phyloP scores from a whole-genome alignment of 1,140 invertebrate species.

The Aethina tumida region DNA sequence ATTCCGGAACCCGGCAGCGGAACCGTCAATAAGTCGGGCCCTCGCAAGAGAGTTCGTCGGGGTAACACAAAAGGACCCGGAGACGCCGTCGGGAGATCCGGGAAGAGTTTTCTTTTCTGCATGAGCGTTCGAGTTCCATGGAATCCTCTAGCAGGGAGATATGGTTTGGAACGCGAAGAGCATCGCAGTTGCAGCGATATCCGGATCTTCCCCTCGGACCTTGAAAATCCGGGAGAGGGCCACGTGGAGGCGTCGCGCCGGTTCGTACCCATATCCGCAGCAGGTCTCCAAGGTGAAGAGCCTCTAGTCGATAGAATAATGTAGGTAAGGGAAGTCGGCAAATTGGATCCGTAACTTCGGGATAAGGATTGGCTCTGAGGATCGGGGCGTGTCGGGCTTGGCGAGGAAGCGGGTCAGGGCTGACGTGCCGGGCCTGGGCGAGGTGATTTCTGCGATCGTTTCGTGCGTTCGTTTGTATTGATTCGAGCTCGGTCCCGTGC shows the following conservation, averaged over 20 bases:
- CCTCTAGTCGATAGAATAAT: conserved; percentile 84
- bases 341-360: conserved; percentile 74
- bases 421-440: conserved; percentile 30
- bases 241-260: conserved; percentile 52
- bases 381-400: conserved; percentile 50
- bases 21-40: conserved; percentile 54
- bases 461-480: conserved; percentile 13
- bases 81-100: conserved; percentile 62
- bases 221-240: conserved; percentile 69
- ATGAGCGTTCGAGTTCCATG: conserved; percentile 59
- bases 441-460: conserved; percentile 14
- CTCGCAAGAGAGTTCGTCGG: conserved; percentile 46
- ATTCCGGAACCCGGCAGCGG: conserved; percentile 65
- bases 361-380: conserved; percentile 67
- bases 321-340: conserved; percentile 78
- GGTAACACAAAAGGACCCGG: conserved; percentile 56
- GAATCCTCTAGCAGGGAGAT: conserved; percentile 63
- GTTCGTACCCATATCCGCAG: conserved; percentile 68
- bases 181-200: conserved; percentile 60
- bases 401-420: conserved; percentile 35
- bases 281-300: conserved; percentile 83
- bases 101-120: conserved; percentile 75
- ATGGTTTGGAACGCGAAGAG: conserved; percentile 58
- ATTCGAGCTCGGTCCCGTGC: conserved; percentile 26
- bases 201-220: conserved; percentile 42